phyloP scores from a whole-genome alignment of 2,797 vertebrate species.

The Melanotaenia trifasciata region DNA sequence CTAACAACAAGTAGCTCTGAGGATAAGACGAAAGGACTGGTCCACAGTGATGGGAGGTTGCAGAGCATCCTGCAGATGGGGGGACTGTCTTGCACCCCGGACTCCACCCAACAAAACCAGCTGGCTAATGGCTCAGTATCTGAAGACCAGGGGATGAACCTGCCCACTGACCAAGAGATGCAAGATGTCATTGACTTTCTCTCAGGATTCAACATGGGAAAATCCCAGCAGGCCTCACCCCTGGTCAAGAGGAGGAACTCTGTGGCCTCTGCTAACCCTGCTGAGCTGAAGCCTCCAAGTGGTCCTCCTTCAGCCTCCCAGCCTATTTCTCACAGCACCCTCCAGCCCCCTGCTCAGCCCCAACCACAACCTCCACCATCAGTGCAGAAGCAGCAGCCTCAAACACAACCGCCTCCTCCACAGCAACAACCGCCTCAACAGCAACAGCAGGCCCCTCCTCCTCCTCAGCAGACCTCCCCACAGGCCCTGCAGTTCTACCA shows the following conservation, averaged over 20 bases:
- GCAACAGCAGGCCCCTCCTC: conserved; percentile 59
- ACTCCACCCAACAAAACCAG: conserved; percentile 81
- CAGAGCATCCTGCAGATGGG: conserved; percentile 91
- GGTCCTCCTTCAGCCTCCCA: conserved; percentile 83
- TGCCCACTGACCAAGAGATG: conserved; percentile 99
- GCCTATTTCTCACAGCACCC: conserved; percentile 82
- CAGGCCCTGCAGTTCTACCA: conserved; percentile 92
- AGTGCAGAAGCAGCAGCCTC: conserved; percentile 66
- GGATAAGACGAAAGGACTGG: conserved; percentile 79
- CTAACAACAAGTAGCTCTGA: conserved; percentile 80
- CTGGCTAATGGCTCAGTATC: conserved; percentile 87
- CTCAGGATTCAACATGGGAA: conserved; percentile 98
- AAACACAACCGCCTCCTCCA: conserved; percentile 65
- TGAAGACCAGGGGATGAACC: conserved; percentile 97
- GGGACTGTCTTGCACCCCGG: conserved; percentile 83
- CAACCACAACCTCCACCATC: conserved; percentile 70
- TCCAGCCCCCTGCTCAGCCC: conserved; percentile 84
- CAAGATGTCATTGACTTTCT: conserved; percentile 99
- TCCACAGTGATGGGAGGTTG: conserved; percentile 83
- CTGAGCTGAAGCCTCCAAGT: conserved; percentile 90
- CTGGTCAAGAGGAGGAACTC: conserved; percentile 95
- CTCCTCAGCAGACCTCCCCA: conserved; percentile 80
- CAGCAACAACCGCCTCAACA: conserved; percentile 69
- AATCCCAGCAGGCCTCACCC: conserved; percentile 96
- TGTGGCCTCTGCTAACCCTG: conserved; percentile 86